Conservation (phyloP, 2,888 invertebrate genomes). For the Hofmannophila pseudospretella region DNA sequence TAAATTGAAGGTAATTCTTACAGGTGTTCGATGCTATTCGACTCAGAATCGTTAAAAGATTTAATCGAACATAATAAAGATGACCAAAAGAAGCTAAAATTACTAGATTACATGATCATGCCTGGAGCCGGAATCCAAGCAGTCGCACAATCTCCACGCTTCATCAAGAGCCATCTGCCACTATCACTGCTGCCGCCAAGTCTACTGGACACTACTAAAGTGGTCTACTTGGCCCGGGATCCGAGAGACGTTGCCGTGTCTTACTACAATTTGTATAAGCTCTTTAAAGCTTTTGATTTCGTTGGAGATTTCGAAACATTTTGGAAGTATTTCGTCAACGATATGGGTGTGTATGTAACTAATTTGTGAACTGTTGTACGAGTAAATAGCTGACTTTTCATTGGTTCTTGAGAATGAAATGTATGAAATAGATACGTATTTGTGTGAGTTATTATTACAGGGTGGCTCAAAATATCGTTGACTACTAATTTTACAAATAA, state of each 20-base stretch:
- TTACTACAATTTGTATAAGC: slow-evolving; percentile 82
- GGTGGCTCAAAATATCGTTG: too few relatives aligned
- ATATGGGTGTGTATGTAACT: slow-evolving; percentile 75
- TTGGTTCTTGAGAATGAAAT: too few relatives aligned
- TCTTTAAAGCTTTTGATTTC: slow-evolving; percentile 78
- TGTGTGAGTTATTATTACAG: too few relatives aligned
- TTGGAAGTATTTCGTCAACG: slow-evolving; percentile 78
- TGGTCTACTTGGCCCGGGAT: slow-evolving; percentile 87
- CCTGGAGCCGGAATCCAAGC: slow-evolving; percentile 3
- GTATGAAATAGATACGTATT: too few relatives aligned
- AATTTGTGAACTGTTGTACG: too few relatives aligned
- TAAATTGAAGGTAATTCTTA: too few relatives aligned
- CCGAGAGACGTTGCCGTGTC: slow-evolving; percentile 89
- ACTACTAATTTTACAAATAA: too few relatives aligned
- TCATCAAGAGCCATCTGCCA: slow-evolving; percentile 84
- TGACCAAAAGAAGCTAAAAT: background rate
- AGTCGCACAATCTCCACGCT: slow-evolving; percentile 52
- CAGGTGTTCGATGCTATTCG: background rate
- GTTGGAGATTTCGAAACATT: slow-evolving; percentile 77
- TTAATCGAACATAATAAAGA: background rate
- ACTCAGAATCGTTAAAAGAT: background rate
- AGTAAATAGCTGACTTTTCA: too few relatives aligned
- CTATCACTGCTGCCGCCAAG: slow-evolving; percentile 80
- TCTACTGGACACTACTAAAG: slow-evolving; percentile 63
- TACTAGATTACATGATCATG: background rate